phyloP scores from a whole-genome alignment of 2,113 vertebrate genomes.

The Oncorhynchus tshawytscha region DNA sequence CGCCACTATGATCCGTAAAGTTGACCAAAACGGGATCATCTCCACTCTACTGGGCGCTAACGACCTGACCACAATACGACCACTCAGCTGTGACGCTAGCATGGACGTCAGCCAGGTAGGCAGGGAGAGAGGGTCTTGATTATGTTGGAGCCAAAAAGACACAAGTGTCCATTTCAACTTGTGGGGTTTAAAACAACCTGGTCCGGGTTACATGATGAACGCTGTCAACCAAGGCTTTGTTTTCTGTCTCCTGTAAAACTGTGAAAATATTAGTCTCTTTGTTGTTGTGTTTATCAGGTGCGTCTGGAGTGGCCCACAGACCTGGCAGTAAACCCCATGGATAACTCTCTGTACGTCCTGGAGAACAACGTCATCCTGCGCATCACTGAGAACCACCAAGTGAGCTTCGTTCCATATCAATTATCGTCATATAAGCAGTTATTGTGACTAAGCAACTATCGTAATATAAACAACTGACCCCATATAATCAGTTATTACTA shows the following conservation, averaged over 20 bases:
- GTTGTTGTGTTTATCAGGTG: constrained; percentile 72
- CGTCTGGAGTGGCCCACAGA: constrained; percentile 98
- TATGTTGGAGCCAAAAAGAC: not conserved
- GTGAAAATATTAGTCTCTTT: not conserved
- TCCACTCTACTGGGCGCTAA: constrained; percentile 97
- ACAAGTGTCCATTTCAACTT: no score
- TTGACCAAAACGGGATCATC: constrained; percentile 98
- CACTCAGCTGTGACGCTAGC: constrained; percentile 84
- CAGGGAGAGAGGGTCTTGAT: constrained; percentile 26
- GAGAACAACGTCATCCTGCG: constrained; percentile 98
- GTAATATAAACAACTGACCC: not conserved
- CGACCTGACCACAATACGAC: constrained; percentile 91
- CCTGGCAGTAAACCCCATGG: constrained; percentile 97
- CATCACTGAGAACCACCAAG: constrained; percentile 98
- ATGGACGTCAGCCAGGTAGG: constrained; percentile 97
- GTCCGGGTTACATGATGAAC: no score
- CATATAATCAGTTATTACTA: not conserved
- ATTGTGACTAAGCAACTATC: not conserved
- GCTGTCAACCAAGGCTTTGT: no score
- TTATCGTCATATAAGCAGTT: not conserved
- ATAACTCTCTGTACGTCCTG: constrained; percentile 97
- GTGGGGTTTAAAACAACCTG: no score
- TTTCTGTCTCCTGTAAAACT: not conserved
- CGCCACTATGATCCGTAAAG: constrained; percentile 98
- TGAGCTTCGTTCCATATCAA: constrained; percentile 36